Evolutionary conservation across 2,113 vertebrate species (phyloP), one percentile per base, ranked within the genome.

Genomic region (Hyperoodon ampullatus): DNA sequence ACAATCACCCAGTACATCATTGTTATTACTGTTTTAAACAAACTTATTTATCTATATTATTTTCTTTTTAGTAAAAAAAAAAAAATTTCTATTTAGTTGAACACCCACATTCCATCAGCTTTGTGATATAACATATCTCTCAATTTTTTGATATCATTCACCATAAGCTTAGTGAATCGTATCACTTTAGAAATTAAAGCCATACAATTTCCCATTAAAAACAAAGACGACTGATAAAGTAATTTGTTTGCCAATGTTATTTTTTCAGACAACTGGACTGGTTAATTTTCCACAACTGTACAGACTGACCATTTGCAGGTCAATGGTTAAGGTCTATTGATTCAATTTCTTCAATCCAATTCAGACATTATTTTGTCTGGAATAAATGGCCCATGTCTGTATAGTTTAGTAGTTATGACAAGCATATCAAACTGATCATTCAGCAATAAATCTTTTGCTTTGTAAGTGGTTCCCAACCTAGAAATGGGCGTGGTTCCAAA

Each of bases 251-350:
- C 19, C 93, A 94, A 88, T 95, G 30, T 26, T 96, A 28, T 88
- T 96, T 95, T 94, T 78, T 94, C 50, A 75, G 90, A 28, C 70
- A 96, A 95, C 80, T 89, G 55, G n/a, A 77, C 75, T 92, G 71
- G 84, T 66, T 92, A 93, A 93, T 81, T 94, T 96, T 92, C 80
- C 33, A 85, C n/a, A 58, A 30, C 18, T 80, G 80, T 88, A 89
- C 81, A 86, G 81, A 88, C 18, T 93, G 94, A 95, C 83, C 63
- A 68, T 63, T 93, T 90, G 33, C 60, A 80, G 94, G 96, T 95
- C 58, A 3, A 92, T 63, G 50, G 80, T 81, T 94, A 93, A 96
- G 94, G 63, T 84, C 94, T 95, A 93, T 96, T 95, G 97, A 96
- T 85, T 66, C 75, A 88, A 82, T 94, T 96, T 95, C 68, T 97